Base-by-base conservation (phyloP, 2,888 invertebrate genomes). In the Oligia fasciuncula region DNA sequence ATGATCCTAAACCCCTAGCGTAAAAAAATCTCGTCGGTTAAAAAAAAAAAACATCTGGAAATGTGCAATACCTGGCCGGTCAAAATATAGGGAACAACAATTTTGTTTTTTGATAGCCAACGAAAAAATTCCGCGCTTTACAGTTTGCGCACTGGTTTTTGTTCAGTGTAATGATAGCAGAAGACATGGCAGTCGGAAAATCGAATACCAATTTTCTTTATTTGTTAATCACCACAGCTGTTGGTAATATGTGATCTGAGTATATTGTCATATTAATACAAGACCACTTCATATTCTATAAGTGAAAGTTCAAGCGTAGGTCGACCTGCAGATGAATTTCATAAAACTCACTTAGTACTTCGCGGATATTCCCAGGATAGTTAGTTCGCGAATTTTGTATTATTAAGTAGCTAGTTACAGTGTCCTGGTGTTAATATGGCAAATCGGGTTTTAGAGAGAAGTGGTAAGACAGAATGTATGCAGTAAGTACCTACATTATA, bases 301-400 rank as follows among this genome's bases (percentile, higher is more conserved):
- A 69, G 13, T 23, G 43, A 77, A 79, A 66, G 79, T 83, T 76
- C 60, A 65, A 35, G 54, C 69, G 73, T 76, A 68, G 71, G 70
- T 73, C 46, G 70, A 71, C 65, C 68, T 83, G 60, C 23, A 66
- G 60, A 70, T 77, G 62, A 77, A 77, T 76, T 85, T 76, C 51
- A 70, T 77, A 80, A 40, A 83, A 46, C 70, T 62, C 17, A 23
- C 35, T 71, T 35, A 66, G 57, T 69, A 62, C 76, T 66, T 82
- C 13, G 46, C 13, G 29, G 40, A 71, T 72, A 67, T 81, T 60
- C 49, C 57, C 49, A n/a, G 51, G 54, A 17, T 40, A 77, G 46
- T 76, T 82, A 9, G 49, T 54, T 78, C 29, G 17, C 23, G 9
- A 71, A 71, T 63, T 71, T 62, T 29, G 23, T 54, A 71, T 57